Percentiles rank a stretch among this genome's conserved stretches.
phyloP scores from a whole-genome alignment of 2,888 invertebrate species.

The Tipula unca region DNA sequence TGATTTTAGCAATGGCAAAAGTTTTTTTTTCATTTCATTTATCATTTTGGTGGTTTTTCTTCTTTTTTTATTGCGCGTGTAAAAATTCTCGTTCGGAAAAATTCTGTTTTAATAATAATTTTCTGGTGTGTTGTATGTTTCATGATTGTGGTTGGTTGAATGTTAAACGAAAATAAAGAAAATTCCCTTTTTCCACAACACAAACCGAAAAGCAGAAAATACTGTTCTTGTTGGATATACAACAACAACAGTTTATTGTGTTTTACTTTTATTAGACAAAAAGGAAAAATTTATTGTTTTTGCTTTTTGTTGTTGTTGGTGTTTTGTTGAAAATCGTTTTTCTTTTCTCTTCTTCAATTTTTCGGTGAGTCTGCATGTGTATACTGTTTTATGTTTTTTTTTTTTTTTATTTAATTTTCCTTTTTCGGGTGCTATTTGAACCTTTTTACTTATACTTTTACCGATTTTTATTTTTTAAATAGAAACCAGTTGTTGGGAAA shows the following conservation, averaged over 20 bases:
- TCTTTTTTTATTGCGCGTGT: constrained; percentile 14
- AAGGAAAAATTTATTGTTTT: constrained; percentile 14
- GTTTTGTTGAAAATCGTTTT: constrained; percentile 8
- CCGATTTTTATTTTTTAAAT: neutral
- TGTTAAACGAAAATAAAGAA: neutral
- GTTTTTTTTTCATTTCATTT: neutral
- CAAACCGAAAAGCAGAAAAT: neutral
- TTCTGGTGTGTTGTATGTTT: constrained; percentile 4
- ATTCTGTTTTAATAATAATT: neutral
- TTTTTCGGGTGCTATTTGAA: neutral
- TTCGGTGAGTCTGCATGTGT: neutral
- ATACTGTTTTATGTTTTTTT: neutral
- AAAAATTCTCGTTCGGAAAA: neutral
- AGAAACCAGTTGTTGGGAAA: neutral
- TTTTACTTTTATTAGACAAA: constrained; percentile 14
- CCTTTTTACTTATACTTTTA: constrained; percentile 2
- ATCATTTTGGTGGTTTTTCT: neutral
- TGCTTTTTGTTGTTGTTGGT: neutral
- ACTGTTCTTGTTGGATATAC: constrained; percentile 8
- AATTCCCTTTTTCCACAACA: neutral
- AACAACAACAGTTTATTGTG: neutral
- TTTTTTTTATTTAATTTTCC: neutral
- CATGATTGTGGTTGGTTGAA: constrained; percentile 14
- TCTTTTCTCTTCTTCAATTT: neutral
- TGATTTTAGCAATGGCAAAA: neutral